Percentiles rank a stretch among this genome's conserved stretches.
These are phyloP conservation scores for Micronycteris hirsuta DNA, from an alignment of 2,113 vertebrate species.

Conservation along the genomic window DNA sequence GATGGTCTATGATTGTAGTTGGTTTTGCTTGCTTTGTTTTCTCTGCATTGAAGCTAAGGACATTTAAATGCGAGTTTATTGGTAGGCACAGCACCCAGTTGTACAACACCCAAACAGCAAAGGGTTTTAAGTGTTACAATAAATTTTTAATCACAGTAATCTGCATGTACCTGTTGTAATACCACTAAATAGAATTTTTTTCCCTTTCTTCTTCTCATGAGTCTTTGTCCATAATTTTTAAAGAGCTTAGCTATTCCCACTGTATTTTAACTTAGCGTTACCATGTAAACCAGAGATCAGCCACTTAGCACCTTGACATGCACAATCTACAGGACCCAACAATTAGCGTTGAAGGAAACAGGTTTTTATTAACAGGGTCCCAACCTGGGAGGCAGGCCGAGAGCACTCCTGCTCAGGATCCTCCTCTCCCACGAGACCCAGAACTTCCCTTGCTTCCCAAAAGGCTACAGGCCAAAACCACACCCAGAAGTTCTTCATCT, in stretches of 20 bases:
- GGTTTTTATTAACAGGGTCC: too few species aligned
- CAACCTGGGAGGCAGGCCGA: too few species aligned
- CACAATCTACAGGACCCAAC: too few species aligned
- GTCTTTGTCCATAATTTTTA: neutral
- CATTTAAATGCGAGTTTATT: neutral
- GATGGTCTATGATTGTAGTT: neutral
- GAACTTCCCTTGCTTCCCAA: too few species aligned
- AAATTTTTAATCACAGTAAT: neutral
- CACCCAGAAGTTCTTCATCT: too few species aligned
- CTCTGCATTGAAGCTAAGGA: neutral
- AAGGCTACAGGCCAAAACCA: too few species aligned
- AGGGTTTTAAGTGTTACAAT: neutral
- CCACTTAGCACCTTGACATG: too few species aligned
- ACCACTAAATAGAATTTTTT: neutral
- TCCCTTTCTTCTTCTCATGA: neutral
- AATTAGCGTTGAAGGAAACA: too few species aligned
- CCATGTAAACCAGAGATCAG: too few species aligned
- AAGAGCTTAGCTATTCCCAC: neutral
- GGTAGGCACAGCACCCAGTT: neutral
- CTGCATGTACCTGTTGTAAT: neutral
- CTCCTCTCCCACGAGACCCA: too few species aligned
- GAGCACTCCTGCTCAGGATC: too few species aligned
- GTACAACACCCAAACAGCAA: neutral
- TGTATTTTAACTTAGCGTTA: neutral
- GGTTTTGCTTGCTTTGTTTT: neutral